Conservation (phyloP, 2,797 vertebrate genomes). For the Hemibagrus guttatus region DNA sequence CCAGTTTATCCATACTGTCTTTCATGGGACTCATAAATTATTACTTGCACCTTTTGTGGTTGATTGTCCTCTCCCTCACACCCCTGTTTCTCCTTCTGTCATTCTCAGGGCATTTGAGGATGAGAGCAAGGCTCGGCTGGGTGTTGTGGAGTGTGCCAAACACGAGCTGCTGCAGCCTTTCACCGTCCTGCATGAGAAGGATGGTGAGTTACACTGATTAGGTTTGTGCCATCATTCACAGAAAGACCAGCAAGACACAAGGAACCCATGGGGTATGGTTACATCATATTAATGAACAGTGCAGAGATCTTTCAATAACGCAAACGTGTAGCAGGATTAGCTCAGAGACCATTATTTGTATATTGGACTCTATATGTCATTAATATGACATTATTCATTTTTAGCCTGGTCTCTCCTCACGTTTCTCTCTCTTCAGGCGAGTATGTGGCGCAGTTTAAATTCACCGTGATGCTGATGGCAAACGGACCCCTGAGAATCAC, state of each 20-base stretch:
- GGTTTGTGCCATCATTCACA: background rate
- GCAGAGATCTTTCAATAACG: background rate
- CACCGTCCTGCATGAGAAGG: constrained; percentile 95
- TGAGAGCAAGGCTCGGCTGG: constrained; percentile 93
- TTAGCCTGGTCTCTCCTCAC: background rate
- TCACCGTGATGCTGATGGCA: constrained; percentile 95
- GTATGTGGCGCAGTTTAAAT: constrained; percentile 96
- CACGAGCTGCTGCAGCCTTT: constrained; percentile 96
- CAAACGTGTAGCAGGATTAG: background rate
- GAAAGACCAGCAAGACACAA: too few species aligned
- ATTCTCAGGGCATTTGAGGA: constrained; percentile 89
- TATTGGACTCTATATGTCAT: background rate
- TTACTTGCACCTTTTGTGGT: constrained; percentile 6
- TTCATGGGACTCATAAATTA: constrained; percentile 18
- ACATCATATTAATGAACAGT: background rate
- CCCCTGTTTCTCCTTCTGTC: background rate
- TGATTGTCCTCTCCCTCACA: background rate
- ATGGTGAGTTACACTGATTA: constrained; percentile 76
- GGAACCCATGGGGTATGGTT: background rate
- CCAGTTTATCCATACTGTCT: background rate
- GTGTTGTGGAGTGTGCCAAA: constrained; percentile 95
- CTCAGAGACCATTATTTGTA: background rate
- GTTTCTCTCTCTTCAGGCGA: constrained; percentile 76
- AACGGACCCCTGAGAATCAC: constrained; percentile 96
- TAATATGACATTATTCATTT: background rate